Base-by-base conservation (phyloP, 2,797 vertebrate species). In the Falco peregrinus region DNA sequence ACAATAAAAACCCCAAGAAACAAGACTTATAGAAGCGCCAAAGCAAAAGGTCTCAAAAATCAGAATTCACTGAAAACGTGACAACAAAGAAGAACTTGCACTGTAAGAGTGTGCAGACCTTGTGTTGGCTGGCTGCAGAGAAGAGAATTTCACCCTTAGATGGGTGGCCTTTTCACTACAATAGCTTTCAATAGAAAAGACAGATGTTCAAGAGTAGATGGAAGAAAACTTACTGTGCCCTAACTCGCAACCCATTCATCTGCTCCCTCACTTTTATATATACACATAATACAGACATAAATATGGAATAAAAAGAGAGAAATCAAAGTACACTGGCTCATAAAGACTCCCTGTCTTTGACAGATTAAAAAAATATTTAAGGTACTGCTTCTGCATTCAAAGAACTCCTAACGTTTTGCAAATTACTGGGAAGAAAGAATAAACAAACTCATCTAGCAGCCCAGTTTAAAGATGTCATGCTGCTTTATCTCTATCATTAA, bases 401-500 rank as follows among this genome's bases (percentile, higher is more conserved):
- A 69, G 69, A 87, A 76, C 47, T 71, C 43, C n/a, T 79, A 84
- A 61, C 18, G 73, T 37, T 79, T 48, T 68, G 51, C n/a, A 95
- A 92, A 88, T 88, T 76, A 79, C 41, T 67, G 18, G 20, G 68
- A 87, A 74, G 51, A 89, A 90, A 87, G 57, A 87, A 93, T 70
- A 94, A 95, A 85, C 13, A 87, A 76, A 84, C 39, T 79, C 39
- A 84, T 79, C 80, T 53, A 84, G 41, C 41, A 89, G 48, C 41
- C 35, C 59, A 65, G 70, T 95, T 95, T 95, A 92, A 82, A 93
- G 51, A 82, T 53, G 45, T 65, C 74, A 81, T 68, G 84, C 90
- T 93, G 85, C 37, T 93, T 96, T 93, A 94, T 68, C 91, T 70
- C 53, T 87, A 9, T 79, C 63, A 92, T 84, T 94, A 94, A 78